phyloP scores from a whole-genome alignment of 2,113 vertebrate genomes.

The Epinephelus fuscoguttatus region DNA sequence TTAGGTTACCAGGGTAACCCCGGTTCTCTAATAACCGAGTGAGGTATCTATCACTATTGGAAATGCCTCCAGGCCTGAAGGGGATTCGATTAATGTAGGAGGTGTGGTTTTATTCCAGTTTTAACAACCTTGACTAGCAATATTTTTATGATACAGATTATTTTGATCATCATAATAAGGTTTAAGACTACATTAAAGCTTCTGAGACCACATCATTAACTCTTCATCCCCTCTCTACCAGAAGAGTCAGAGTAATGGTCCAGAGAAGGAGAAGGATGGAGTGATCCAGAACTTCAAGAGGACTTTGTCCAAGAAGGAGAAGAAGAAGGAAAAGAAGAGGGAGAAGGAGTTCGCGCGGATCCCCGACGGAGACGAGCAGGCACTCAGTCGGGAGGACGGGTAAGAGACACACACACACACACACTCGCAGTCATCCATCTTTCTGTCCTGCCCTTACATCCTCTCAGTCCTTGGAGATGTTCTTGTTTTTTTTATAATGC shows the following conservation, averaged over 20 bases:
- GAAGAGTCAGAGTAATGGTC: conserved; percentile 97
- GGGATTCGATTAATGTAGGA: too few species aligned
- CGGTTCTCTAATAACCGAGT: too few species aligned
- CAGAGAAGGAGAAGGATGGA: conserved; percentile 97
- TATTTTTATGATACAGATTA: background rate
- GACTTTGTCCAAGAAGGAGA: conserved; percentile 98
- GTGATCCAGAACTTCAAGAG: conserved; percentile 99
- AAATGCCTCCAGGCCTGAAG: too few species aligned
- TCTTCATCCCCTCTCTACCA: conserved; percentile 60
- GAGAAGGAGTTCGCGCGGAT: conserved; percentile 92
- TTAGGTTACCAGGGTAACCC: too few species aligned
- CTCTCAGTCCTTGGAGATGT: conserved; percentile 40
- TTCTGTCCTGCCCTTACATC: conserved; percentile 32
- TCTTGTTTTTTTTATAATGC: conserved; percentile 13
- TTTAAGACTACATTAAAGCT: background rate
- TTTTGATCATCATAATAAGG: background rate
- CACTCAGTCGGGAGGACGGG: conserved; percentile 89
- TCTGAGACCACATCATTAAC: background rate
- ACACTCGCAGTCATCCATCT: conserved; percentile 42
- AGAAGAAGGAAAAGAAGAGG: conserved; percentile 96
- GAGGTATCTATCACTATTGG: too few species aligned
- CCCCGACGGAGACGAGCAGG: conserved; percentile 90
- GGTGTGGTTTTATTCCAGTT: too few species aligned
- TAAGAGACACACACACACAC: conserved; percentile 65
- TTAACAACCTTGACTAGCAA: too few species aligned